phyloP scores from a whole-genome alignment of 2,113 vertebrate genomes.

The Alaudala cheleensis region DNA sequence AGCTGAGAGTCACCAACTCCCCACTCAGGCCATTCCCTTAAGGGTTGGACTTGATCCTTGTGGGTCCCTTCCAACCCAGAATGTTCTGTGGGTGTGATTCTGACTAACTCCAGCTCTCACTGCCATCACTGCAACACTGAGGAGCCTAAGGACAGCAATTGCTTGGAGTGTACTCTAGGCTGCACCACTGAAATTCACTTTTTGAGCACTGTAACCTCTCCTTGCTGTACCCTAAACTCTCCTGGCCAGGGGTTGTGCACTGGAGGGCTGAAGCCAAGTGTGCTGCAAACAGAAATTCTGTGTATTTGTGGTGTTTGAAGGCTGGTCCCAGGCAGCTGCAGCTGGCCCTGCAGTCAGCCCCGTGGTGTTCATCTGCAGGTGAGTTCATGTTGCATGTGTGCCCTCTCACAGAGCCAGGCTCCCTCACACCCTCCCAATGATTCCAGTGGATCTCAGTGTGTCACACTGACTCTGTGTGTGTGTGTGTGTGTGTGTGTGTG shows the following conservation, averaged over 20 bases:
- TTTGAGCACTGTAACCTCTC: neutral
- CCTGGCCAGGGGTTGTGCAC: neutral
- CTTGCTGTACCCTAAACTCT: neutral
- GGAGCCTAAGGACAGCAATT: neutral
- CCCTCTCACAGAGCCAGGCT: neutral
- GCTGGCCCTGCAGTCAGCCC: neutral
- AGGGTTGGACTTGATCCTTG: neutral
- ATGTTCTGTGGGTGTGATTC: neutral
- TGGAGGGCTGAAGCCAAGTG: neutral
- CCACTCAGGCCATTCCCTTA: fast-evolving
- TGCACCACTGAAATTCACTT: neutral
- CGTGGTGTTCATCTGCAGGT: neutral
- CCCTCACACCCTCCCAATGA: neutral
- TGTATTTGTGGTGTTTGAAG: neutral
- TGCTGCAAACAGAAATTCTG: neutral
- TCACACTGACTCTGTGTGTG: too few relatives aligned
- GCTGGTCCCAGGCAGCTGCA: neutral
- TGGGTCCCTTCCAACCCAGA: neutral
- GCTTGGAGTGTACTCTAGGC: neutral
- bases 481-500: too few relatives aligned
- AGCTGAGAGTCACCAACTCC: neutral
- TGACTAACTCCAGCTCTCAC: neutral
- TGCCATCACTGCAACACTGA: neutral
- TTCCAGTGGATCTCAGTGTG: neutral
- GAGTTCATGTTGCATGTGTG: neutral